Base-by-base conservation (phyloP, 2,888 invertebrate species). In the Lepidonotus clava region DNA sequence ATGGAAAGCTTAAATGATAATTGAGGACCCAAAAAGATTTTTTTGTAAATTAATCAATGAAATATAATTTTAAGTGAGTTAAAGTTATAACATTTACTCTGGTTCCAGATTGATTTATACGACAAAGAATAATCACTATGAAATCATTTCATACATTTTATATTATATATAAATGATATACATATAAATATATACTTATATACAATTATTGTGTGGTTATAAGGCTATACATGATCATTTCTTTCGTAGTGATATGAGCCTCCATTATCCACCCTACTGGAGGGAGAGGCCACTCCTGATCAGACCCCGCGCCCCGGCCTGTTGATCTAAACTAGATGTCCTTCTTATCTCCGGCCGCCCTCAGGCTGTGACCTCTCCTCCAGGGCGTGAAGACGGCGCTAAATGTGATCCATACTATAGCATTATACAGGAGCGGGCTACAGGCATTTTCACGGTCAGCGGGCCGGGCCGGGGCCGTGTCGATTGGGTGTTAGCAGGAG, bases 251-350 rank as follows among this genome's bases (percentile, higher is more conserved):
- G n/a, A n/a, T n/a, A n/a, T n/a, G n/a, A n/a, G n/a, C n/a, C n/a
- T n/a, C n/a, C n/a, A n/a, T n/a, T n/a, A n/a, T 18, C 8, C 8
- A 46, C 46, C 46, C 46, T 46, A 18, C 46, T 46, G 46, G 46
- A 46, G 46, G 46, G 8, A 46, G 46, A 46, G 8, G 46, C 46
- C 8, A 8, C 46, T 8, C 46, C 46, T 18, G 46, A 46, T 8
- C 56, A 11, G 56, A 11, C 1, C 18, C 71, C 38, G 36, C 71
- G 6, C 36, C 71, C 71, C 18, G 36, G 36, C 71, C 71, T 71
- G 71, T 71, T 71, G 71, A 71, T 71, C 71, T 71, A 71, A 71
- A 71, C 71, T 71, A 71, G 71, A 71, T 71, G 71, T 71, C 71
- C 71, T 36, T 38, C 71, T 38, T 24, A 71, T 71, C 71, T 71